Evolutionary conservation across 2,797 vertebrate species (phyloP), one percentile per base, ranked within the genome.

Genomic region (Muscicapa striata): DNA sequence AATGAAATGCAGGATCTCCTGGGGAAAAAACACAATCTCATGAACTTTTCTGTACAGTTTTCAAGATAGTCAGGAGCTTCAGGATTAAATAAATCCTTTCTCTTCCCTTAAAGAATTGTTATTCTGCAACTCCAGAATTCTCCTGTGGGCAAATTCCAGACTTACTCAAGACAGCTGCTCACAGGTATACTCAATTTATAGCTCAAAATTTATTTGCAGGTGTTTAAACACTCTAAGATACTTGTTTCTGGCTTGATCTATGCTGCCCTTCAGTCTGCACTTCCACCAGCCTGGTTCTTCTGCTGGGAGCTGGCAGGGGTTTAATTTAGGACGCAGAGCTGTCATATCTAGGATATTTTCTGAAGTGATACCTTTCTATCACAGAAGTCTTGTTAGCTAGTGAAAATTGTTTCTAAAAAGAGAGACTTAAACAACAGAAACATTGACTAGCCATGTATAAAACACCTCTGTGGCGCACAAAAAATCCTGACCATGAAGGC

Each of bases 291-390:
- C 58, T 75, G 24, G 15, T 77, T 69, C 72, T 84, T 87, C 36
- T 15, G 3, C 63, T 90, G 59, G 22, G 41, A 64, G 29, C 84
- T 92, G 83, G 82, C 92, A 94, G 94, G 87, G 89, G 54, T 94
- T 97, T 97, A 91, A 96, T 96, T 96, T 97, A 96, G 96, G 89
- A 92, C 95, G 48, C 87, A 87, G 73, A 89, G 81, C 83, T 96
- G 91, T 90, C 70, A 68, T 7, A 24, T 48, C 46, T 48, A 22
- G 72, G 51, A 2, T 64, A 95, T 94, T 95, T 80, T 93, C 85
- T 89, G 68, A 97, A 97, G 93, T 94, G 72, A 93, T 73, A 1
- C n/a, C 91, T 96, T 96, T 86, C 81, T 86, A 67, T 94, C 20
- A 6, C 81, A 94, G 89, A 97, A 97, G 89, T 94, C 88, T 95